These are phyloP conservation scores for Callitettix versicolor DNA, from an alignment of 1,140 invertebrate genomes.

Conservation along the genomic window DNA sequence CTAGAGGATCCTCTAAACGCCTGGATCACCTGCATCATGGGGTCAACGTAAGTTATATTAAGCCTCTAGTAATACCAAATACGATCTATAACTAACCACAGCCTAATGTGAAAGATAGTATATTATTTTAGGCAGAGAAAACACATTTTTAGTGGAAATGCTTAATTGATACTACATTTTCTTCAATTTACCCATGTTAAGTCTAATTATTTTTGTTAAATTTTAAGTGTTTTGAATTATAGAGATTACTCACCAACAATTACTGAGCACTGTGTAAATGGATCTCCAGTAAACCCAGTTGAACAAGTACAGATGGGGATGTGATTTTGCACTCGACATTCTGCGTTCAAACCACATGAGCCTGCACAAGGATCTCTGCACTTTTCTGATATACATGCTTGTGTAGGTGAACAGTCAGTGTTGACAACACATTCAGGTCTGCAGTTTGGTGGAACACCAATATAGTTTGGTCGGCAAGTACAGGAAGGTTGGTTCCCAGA, in stretches of 20 bases:
- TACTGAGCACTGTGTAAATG: constrained; percentile 38
- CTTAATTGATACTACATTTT: too few relatives aligned
- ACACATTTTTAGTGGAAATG: not conserved
- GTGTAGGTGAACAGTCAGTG: constrained; percentile 39
- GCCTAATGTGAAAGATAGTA: too few relatives aligned
- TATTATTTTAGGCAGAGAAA: not conserved
- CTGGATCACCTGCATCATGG: too few relatives aligned
- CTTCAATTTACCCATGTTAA: too few relatives aligned
- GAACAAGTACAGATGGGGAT: constrained; percentile 59
- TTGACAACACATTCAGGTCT: constrained; percentile 43
- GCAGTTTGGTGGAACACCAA: constrained; percentile 42
- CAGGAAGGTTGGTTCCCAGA: constrained; percentile 45
- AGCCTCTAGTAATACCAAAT: too few relatives aligned
- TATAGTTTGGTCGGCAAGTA: constrained; percentile 42
- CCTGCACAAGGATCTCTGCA: constrained; percentile 59
- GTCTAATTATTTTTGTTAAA: too few relatives aligned
- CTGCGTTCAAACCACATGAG: constrained; percentile 54
- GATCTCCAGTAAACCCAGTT: constrained; percentile 49
- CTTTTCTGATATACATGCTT: constrained; percentile 49
- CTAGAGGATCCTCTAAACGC: too few relatives aligned
- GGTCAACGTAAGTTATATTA: too few relatives aligned
- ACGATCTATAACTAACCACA: too few relatives aligned
- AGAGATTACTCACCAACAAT: constrained; percentile 25
- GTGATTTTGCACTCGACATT: constrained; percentile 65
- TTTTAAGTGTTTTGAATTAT: too few relatives aligned